Conservation (phyloP, 2,113 vertebrate genomes). For the Agelaius tricolor region DNA sequence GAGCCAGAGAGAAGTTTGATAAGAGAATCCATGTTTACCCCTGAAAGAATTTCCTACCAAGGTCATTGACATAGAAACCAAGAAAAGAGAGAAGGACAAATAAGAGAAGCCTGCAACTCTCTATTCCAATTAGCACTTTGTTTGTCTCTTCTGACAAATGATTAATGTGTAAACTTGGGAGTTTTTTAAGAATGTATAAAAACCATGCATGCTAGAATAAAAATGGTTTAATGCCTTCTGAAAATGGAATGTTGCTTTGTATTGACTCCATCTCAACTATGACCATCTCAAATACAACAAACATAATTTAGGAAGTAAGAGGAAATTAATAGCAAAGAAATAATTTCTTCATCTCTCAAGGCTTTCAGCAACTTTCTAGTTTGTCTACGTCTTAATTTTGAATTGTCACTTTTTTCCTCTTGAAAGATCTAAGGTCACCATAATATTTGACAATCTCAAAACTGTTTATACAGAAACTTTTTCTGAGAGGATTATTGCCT, state of each 20-base stretch:
- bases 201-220: neutral
- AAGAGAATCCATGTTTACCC: neutral
- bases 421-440: neutral
- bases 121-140: neutral
- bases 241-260: neutral
- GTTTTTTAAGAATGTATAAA: neutral
- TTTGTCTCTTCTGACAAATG: neutral
- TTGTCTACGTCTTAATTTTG: neutral
- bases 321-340: neutral
- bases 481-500: neutral
- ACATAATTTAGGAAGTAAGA: neutral
- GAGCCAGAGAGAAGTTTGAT: neutral
- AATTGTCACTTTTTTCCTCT: neutral
- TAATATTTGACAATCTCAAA: neutral
- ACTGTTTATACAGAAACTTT: neutral
- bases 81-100: neutral
- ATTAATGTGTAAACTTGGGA: neutral
- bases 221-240: neutral
- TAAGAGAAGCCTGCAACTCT: neutral
- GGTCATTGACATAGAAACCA: neutral
- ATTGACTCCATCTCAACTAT: neutral
- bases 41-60: neutral
- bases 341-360: neutral
- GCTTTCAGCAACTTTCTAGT: neutral
- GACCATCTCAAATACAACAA: neutral